Evolutionary conservation across 1,140 invertebrate species (phyloP), one percentile per base, ranked within the genome.

Genomic region (Phymastichus coffea): DNA sequence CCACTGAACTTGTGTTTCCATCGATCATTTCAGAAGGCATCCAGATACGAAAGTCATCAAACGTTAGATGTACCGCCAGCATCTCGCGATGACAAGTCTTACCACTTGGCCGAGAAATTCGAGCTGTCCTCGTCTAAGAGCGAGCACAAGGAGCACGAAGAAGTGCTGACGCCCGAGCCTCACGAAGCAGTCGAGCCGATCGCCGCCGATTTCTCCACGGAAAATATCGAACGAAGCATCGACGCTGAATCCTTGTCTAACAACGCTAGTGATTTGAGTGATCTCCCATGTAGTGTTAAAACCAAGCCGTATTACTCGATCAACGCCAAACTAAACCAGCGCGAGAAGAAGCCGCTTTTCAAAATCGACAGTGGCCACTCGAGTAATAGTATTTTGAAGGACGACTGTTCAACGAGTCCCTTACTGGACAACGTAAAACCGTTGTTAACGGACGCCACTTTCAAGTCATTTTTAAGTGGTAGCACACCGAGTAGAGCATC

Each of bases 221-320:
- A 65, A 40, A 65, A 59, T 56, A 19, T 46, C 75, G n/a, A 79
- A 80, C 58, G 41, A 59, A 44, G 75, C 62, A 57, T 64, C 19
- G 73, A 74, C 26, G 71, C 72, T 17, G 65, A 73, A 17, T 67
- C 68, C 6, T 65, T 61, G 9, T 70, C 64, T 2, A 68, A 68
- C 30, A 67, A 65, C 23, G 65, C 63, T 9, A 72, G 66, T 47
- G 73, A 75, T 30, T 61, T 69, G 26, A 73, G 76, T 41, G 73
- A 70, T 54, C 72, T 76, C 51, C 64, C 77, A 7, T 79, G 72
- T 56, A 77, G 76, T 41, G 74, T 80, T 1, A 79, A 79, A 55
- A 80, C 76, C 6, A 79, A 78, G 14, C 76, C 78, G 4, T 80
- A 80, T 46, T 80, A 79, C 44, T 79, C 78, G 0, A 79, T 80